phyloP scores from a whole-genome alignment of 2,888 invertebrate genomes.

The Scaeva pyrastri region DNA sequence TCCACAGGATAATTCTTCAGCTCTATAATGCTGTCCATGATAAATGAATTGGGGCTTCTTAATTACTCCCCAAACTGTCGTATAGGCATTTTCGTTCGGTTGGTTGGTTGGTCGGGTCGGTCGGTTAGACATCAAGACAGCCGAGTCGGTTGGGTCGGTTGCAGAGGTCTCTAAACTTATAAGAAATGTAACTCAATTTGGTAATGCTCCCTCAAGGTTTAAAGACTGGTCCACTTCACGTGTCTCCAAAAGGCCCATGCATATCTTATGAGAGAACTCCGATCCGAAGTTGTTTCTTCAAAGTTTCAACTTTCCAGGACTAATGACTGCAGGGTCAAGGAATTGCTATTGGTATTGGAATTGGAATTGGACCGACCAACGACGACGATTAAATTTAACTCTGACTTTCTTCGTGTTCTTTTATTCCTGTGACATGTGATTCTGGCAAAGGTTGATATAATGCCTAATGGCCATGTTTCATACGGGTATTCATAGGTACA shows the following conservation, averaged over 20 bases:
- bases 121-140: conserved; percentile 21
- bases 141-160: conserved; percentile 17
- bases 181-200: conserved; percentile 80
- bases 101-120: conserved; percentile 44
- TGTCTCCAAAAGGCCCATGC: conserved; percentile 56
- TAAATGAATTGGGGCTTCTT: conserved; percentile 82
- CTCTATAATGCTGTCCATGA: conserved; percentile 79
- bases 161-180: conserved; percentile 74
- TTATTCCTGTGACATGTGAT: conserved; percentile 64
- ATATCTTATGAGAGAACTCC: conserved; percentile 63
- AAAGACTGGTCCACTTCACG: conserved; percentile 62
- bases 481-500: not conserved
- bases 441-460: conserved; percentile 31
- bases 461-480: conserved; percentile 65
- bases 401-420: conserved; percentile 68
- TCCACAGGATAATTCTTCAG: conserved; percentile 23
- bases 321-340: not conserved
- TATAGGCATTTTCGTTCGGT: conserved; percentile 79
- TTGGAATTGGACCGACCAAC: conserved; percentile 38
- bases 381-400: conserved; percentile 73
- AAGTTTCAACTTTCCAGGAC: not conserved
- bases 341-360: not conserved
- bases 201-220: conserved; percentile 78
- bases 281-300: conserved; percentile 32
- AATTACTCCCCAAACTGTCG: conserved; percentile 83